These are phyloP conservation scores for Cyclargus thomasi DNA, from an alignment of 1,140 invertebrate genomes.

Conservation along the genomic window DNA sequence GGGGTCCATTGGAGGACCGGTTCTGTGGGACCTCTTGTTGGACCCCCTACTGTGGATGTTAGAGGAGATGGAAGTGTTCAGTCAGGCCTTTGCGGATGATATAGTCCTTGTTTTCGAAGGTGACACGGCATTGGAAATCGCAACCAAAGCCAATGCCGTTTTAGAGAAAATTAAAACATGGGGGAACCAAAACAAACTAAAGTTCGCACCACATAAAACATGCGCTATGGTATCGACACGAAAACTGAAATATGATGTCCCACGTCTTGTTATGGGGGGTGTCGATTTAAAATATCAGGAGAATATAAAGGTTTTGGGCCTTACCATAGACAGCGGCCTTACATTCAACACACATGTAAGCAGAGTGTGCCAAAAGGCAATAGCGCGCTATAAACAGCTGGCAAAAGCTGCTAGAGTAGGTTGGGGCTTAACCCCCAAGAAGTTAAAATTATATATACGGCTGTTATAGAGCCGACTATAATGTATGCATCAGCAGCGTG, in stretches of 20 bases:
- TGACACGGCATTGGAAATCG: too few relatives aligned
- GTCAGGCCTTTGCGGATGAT: too few relatives aligned
- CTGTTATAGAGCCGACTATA: too few relatives aligned
- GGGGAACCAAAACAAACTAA: constrained; percentile 13
- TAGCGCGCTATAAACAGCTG: constrained; percentile 17
- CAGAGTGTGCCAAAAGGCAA: constrained; percentile 8
- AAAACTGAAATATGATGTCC: constrained; percentile 18
- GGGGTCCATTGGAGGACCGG: too few relatives aligned
- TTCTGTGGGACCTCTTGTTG: too few relatives aligned
- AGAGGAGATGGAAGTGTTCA: too few relatives aligned
- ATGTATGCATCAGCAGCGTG: too few relatives aligned
- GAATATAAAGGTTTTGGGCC: constrained; percentile 19
- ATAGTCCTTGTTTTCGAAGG: too few relatives aligned
- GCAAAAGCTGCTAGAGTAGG: constrained; percentile 15
- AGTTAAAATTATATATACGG: too few relatives aligned
- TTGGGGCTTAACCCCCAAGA: constrained; percentile 17
- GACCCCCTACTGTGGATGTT: too few relatives aligned
- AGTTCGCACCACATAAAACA: constrained; percentile 23
- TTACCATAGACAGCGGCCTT: constrained; percentile 18
- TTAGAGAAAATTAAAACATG: neutral
- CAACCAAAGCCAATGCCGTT: too few relatives aligned
- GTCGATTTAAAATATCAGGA: neutral
- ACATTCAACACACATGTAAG: constrained; percentile 19
- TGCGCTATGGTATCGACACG: constrained; percentile 17
- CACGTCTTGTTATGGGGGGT: neutral